phyloP scores from a whole-genome alignment of 64 coral and sea anemone genomes.

The Platygyra sinensis region DNA sequence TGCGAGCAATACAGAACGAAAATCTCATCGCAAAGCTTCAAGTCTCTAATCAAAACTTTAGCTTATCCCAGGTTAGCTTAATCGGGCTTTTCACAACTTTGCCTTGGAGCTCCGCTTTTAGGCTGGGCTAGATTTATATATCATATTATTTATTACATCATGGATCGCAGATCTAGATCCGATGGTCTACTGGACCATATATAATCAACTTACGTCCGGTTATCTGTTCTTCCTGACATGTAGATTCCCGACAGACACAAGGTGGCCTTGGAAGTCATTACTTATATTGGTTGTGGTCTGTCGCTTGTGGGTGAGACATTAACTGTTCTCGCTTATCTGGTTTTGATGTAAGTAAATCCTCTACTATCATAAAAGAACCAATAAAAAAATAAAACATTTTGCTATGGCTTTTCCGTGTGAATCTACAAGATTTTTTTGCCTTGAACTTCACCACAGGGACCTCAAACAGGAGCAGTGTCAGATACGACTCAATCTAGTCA shows the following conservation, averaged over 20 bases:
- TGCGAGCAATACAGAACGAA: no score
- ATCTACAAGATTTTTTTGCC: no score
- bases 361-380: neutral
- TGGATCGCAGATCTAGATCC: no score
- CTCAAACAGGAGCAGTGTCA: conserved; percentile 57
- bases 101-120: no score
- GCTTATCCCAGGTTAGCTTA: no score
- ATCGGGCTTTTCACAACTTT: no score
- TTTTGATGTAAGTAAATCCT: conserved; percentile 41
- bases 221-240: neutral
- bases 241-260: neutral
- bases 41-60: no score
- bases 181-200: no score
- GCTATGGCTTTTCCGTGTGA: neutral
- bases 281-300: conserved; percentile 53
- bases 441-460: conserved; percentile 18
- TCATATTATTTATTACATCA: no score
- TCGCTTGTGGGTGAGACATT: conserved; percentile 49
- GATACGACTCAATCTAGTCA: conserved; percentile 54
- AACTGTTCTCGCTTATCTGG: conserved; percentile 30
- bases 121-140: no score
- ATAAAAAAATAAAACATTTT: neutral
- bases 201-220: no score
- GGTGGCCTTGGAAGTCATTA: conserved; percentile 17
- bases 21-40: no score